Percentiles rank a stretch among this genome's conserved stretches.
phyloP scores from a whole-genome alignment of 2,888 invertebrate species.

The Stomorhina lunata region DNA sequence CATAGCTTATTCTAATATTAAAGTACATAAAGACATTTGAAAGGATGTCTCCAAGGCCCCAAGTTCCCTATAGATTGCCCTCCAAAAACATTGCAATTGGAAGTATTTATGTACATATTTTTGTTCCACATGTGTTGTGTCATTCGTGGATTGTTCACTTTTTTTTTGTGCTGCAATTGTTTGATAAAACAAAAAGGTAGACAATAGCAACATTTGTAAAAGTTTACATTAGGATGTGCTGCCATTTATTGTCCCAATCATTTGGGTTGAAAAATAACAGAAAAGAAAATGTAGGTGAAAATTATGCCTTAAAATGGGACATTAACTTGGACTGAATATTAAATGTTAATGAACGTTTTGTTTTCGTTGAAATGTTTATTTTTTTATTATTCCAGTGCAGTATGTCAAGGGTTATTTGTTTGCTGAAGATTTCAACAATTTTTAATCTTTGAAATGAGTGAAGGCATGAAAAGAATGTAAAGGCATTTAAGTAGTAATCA shows the following conservation, averaged over 20 bases:
- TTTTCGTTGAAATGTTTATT: neutral
- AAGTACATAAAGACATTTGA: too few relatives aligned
- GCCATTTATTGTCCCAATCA: constrained; percentile 30
- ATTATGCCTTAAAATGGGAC: neutral
- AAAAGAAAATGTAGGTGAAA: constrained; percentile 33
- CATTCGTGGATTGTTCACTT: neutral
- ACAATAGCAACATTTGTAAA: neutral
- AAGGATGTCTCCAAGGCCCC: too few relatives aligned
- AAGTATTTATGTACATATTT: neutral
- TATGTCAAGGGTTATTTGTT: too few relatives aligned
- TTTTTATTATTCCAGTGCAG: too few relatives aligned
- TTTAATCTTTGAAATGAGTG: too few relatives aligned
- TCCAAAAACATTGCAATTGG: too few relatives aligned
- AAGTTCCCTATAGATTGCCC: too few relatives aligned
- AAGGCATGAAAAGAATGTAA: too few relatives aligned
- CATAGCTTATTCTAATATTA: too few relatives aligned
- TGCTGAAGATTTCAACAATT: too few relatives aligned
- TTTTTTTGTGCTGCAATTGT: constrained; percentile 7
- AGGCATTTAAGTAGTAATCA: too few relatives aligned
- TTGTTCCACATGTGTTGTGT: constrained; percentile 14
- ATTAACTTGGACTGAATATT: neutral
- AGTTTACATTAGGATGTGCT: constrained; percentile 1
- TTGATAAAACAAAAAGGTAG: constrained; percentile 7
- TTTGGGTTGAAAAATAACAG: constrained; percentile 37
- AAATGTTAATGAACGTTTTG: neutral